Percentiles rank a stretch among this genome's conserved stretches.
These are phyloP conservation scores for Catalaphyllia jardinei DNA, from an alignment of 64 coral and sea anemone species.

Conservation along the genomic window DNA sequence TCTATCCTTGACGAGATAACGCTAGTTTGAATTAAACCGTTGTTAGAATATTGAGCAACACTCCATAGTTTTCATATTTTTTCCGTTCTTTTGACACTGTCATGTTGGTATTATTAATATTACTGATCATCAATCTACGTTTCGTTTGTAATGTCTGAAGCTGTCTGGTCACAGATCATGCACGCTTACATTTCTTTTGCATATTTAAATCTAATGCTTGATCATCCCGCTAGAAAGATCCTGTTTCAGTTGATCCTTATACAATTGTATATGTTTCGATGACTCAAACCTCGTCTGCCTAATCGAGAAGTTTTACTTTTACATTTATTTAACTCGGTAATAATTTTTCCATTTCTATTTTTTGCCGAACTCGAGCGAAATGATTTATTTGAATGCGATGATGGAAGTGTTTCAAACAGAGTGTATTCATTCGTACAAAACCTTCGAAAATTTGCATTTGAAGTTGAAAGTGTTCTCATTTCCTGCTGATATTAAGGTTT, in stretches of 20 bases:
- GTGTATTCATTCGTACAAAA: background rate
- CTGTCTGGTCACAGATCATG: background rate
- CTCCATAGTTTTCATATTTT: background rate
- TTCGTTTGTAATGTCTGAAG: background rate
- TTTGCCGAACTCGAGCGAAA: background rate
- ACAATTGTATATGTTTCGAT: background rate
- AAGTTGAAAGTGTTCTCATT: background rate
- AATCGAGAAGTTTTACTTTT: background rate
- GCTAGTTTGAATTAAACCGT: no score
- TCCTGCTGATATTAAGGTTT: background rate
- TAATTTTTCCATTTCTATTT: background rate
- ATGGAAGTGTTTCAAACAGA: no score
- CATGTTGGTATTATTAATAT: background rate
- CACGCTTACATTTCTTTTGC: background rate
- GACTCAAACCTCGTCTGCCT: background rate
- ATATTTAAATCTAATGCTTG: background rate
- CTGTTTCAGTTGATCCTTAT: background rate
- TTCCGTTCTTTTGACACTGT: background rate
- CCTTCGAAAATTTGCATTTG: conserved; percentile 21
- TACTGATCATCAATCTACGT: background rate
- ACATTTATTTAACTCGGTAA: background rate
- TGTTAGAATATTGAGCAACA: no score
- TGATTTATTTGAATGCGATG: background rate
- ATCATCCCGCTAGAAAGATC: background rate
- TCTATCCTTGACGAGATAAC: no score